Evolutionary conservation across 2,888 invertebrate genomes (phyloP), one percentile per base, ranked within the genome.

Genomic region (Heliconius sara): DNA sequence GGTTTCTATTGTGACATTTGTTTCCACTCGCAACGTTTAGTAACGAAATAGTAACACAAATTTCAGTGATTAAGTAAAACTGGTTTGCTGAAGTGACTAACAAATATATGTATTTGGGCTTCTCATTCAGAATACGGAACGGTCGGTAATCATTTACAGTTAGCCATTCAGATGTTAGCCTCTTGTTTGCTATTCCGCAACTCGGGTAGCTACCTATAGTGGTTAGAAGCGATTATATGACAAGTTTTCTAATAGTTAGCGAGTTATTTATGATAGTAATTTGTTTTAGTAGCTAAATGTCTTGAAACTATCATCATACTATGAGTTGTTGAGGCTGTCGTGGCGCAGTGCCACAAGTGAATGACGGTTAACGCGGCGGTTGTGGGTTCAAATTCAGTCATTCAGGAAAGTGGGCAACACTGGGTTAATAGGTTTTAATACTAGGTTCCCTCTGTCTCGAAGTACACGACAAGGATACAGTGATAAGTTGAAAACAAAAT

Each of bases 31-130:
- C 52, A 63, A 79, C 72, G 75, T 78, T 78, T 80, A 74, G 60
- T 70, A 71, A 79, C 57, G 30, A 68, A 70, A 77, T 60, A 74
- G 73, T 74, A 52, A 80, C 66, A 80, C 79, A 82, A 39, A 70
- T 70, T 76, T 81, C 76, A 79, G 76, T 80, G 77, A 78, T 77
- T 79, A 83, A 76, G 76, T 76, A 78, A 79, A 81, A 74, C 79
- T 74, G 57, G 78, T 82, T 79, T 74, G 34, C 79, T 76, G 78
- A 82, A 82, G 77, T 82, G 80, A 78, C 76, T 67, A 43, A 80
- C 75, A 80, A 83, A 83, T 83, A 78, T 82, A 83, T 82, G 83
- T 80, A 83, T 82, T 82, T 82, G 80, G 83, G 83, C 81, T 82
- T 78, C 79, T 71, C 78, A 79, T 82, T 82, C 76, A 81, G 78